phyloP scores from a whole-genome alignment of 2,797 vertebrate genomes.

The Lindbergichthys nudifrons region DNA sequence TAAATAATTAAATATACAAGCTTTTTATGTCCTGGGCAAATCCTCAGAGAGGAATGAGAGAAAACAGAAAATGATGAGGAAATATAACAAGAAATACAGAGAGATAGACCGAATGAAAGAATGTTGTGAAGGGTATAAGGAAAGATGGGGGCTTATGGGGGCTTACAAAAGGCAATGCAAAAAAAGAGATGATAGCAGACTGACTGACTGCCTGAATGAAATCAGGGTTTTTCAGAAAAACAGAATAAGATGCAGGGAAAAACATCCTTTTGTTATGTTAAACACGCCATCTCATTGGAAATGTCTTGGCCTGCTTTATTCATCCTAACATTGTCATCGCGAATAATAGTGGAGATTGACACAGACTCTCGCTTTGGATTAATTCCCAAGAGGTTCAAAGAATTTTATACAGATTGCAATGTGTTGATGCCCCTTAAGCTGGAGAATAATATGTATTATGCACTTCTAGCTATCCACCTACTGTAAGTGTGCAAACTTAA shows the following conservation, averaged over 20 bases:
- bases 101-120: conserved; percentile 27
- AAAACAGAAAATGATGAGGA: conserved; percentile 19
- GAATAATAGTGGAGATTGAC: conserved; percentile 76
- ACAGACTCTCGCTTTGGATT: conserved; percentile 71
- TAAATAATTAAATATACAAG: conserved; percentile 52
- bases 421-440: conserved; percentile 65
- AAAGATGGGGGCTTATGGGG: conserved; percentile 47
- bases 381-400: conserved; percentile 75
- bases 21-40: conserved; percentile 56
- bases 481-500: conserved; percentile 65
- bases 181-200: conserved; percentile 63
- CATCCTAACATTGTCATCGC: conserved; percentile 70
- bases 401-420: conserved; percentile 59
- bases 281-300: conserved; percentile 70
- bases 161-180: conserved; percentile 65
- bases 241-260: conserved; percentile 72
- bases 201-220: conserved; percentile 71
- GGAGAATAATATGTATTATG: conserved; percentile 56
- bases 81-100: conserved; percentile 24
- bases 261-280: conserved; percentile 83
- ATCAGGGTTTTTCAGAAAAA: conserved; percentile 70
- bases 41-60: conserved; percentile 53
- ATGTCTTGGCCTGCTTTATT: conserved; percentile 74
- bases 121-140: conserved; percentile 32
- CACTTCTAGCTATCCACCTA: conserved; percentile 64